Evolutionary conservation across 2,113 vertebrate species (phyloP).

Genomic region (Hemichromis elongatus): DNA sequence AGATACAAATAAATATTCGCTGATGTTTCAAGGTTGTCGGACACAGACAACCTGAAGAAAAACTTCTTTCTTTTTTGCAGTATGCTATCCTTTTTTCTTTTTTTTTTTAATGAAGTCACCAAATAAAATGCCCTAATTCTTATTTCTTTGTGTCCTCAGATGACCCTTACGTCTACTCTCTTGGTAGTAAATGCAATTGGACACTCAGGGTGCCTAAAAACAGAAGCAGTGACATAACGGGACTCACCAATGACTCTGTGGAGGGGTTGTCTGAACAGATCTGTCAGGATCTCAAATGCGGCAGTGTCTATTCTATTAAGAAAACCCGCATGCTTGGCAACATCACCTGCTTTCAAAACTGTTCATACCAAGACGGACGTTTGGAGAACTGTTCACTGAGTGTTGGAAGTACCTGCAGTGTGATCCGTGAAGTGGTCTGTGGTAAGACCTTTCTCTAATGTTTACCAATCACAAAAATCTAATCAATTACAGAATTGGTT

Average conservation of each 20-base stretch:
- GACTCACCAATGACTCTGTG: neutral
- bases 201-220: constrained; percentile 18
- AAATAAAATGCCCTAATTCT: accelerated
- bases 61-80: neutral
- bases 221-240: neutral
- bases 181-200: constrained; percentile 26
- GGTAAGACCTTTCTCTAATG: constrained; percentile 16
- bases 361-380: neutral
- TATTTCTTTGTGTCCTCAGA: neutral
- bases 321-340: neutral
- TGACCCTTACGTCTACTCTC: constrained; percentile 11
- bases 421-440: constrained; percentile 27
- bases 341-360: constrained; percentile 54
- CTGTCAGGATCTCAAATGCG: constrained; percentile 49
- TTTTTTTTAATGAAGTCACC: neutral
- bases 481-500: neutral
- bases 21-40: neutral
- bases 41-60: neutral
- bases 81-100: neutral
- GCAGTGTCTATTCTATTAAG: neutral
- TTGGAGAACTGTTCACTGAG: constrained; percentile 48
- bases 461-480: accelerated
- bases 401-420: neutral
- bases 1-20: neutral
- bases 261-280: neutral